Evolutionary conservation across 2,888 invertebrate genomes (phyloP).

Genomic region (Callyntrura sp.): DNA sequence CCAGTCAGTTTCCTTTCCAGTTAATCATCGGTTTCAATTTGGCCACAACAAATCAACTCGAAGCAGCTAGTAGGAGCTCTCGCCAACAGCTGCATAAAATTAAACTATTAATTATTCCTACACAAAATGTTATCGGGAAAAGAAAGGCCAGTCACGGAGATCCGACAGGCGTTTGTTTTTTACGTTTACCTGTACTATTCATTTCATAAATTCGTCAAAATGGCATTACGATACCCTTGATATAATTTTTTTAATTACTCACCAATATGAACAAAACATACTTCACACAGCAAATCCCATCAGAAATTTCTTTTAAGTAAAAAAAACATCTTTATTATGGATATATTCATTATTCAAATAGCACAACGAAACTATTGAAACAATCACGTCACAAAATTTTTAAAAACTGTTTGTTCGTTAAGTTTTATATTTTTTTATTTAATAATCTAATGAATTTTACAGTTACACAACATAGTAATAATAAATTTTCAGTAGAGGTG

Average conservation of each 20-base stretch:
- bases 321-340: not conserved
- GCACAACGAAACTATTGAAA: not conserved
- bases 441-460: not conserved
- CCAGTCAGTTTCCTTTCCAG: constrained; percentile 78
- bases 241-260: constrained; percentile 11
- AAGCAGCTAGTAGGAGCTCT: constrained; percentile 47
- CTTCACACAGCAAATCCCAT: not conserved
- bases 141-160: constrained; percentile 8
- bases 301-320: not conserved
- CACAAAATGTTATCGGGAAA: not conserved
- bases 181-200: not conserved
- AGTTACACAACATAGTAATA: not conserved
- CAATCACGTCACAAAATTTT: no score
- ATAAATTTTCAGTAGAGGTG: not conserved
- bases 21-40: constrained; percentile 18
- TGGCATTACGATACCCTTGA: constrained; percentile 58
- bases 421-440: not conserved
- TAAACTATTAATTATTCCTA: constrained; percentile 30
- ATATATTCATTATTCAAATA: not conserved
- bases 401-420: not conserved
- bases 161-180: not conserved
- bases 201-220: constrained; percentile 61
- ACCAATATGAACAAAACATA: not conserved
- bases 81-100: not conserved
- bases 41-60: constrained; percentile 33